These are phyloP conservation scores for Crocuta crocuta DNA, from an alignment of 2,113 vertebrate genomes.

Conservation along the genomic window DNA sequence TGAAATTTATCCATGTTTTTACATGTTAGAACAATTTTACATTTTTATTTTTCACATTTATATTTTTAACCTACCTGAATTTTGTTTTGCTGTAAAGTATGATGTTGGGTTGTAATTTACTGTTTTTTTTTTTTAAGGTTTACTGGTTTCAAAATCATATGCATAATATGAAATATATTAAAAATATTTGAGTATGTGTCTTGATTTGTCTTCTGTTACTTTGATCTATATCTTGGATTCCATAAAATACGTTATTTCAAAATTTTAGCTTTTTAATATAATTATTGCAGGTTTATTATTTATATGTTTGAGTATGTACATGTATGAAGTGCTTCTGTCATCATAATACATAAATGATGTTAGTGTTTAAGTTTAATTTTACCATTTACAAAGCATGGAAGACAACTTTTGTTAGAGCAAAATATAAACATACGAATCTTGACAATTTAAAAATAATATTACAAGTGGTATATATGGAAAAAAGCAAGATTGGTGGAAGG, in stretches of 20 bases:
- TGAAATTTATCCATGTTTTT: constrained; percentile 5
- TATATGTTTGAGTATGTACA: neutral
- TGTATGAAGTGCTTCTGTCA: neutral
- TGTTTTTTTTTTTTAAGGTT: neutral
- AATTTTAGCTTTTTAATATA: constrained; percentile 39
- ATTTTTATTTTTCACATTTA: neutral
- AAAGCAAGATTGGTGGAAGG: neutral
- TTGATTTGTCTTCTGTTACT: neutral
- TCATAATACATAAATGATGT: neutral
- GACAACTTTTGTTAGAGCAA: neutral
- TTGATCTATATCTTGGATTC: neutral
- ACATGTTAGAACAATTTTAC: neutral
- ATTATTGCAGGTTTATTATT: neutral
- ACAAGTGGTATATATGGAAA: neutral
- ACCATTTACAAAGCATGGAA: neutral
- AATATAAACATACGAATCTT: constrained; percentile 20
- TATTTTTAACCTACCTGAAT: neutral
- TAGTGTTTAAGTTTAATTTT: constrained; percentile 22
- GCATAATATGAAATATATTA: neutral
- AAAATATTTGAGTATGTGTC: neutral
- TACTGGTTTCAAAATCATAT: neutral
- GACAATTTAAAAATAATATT: constrained; percentile 51
- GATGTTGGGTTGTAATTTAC: neutral
- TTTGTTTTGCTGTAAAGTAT: neutral
- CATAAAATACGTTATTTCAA: neutral